phyloP scores from a whole-genome alignment of 2,797 vertebrate species.

The Chaunax sp. region DNA sequence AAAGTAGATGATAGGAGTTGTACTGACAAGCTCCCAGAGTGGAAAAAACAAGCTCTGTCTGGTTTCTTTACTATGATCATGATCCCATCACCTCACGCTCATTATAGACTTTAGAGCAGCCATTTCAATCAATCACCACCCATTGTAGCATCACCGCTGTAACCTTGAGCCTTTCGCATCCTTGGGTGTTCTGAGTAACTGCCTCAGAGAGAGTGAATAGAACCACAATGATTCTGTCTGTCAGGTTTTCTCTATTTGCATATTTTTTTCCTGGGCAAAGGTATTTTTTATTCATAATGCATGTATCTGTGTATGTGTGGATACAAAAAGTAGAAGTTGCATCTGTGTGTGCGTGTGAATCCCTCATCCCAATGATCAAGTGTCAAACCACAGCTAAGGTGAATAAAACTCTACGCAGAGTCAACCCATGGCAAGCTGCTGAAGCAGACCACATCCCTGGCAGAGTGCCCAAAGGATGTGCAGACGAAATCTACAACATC shows the following conservation, averaged over 20 bases:
- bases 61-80: slow-evolving; percentile 59
- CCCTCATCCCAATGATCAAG: too few relatives aligned
- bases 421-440: too few relatives aligned
- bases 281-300: background rate
- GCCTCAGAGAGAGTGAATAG: slow-evolving; percentile 22
- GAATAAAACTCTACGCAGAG: too few relatives aligned
- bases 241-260: slow-evolving; percentile 23
- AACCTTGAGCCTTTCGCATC: slow-evolving; percentile 57
- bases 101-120: slow-evolving; percentile 69
- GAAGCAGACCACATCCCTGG: too few relatives aligned
- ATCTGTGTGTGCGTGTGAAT: background rate
- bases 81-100: slow-evolving; percentile 65
- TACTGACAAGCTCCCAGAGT: slow-evolving; percentile 56
- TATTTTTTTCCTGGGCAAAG: slow-evolving; percentile 9
- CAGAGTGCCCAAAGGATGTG: too few relatives aligned
- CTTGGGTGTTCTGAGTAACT: slow-evolving; percentile 41
- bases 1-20: slow-evolving; percentile 54
- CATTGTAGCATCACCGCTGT: slow-evolving; percentile 50
- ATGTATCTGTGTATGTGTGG: background rate
- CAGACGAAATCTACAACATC: too few relatives aligned
- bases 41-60: slow-evolving; percentile 60
- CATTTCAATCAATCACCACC: slow-evolving; percentile 63
- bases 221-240: slow-evolving; percentile 29
- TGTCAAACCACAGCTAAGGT: too few relatives aligned
- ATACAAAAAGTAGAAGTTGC: background rate